phyloP scores from a whole-genome alignment of 2,888 invertebrate genomes.

The Hypolimnas misippus region DNA sequence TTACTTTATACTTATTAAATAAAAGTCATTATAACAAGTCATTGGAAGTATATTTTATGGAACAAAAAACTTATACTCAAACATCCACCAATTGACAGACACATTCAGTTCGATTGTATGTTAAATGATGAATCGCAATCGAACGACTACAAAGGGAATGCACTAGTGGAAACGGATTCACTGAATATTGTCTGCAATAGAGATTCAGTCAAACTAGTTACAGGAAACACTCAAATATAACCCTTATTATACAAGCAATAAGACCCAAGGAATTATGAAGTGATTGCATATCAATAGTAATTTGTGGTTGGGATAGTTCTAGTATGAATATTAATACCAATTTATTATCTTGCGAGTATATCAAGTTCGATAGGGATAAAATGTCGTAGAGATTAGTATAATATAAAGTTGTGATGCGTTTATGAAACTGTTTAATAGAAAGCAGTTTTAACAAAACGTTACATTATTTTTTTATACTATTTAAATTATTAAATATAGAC shows the following conservation, averaged over 20 bases:
- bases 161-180: conserved; percentile 42
- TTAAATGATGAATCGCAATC: conserved; percentile 45
- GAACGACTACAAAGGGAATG: conserved; percentile 36
- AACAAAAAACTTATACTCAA: neutral
- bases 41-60: neutral
- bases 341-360: neutral
- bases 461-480: too few relatives aligned
- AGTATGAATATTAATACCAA: neutral
- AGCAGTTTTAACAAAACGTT: too few relatives aligned
- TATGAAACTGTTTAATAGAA: too few relatives aligned
- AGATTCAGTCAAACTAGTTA: neutral
- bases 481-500: too few relatives aligned
- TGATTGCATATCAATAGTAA: neutral
- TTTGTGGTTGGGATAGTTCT: neutral
- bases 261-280: neutral
- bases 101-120: conserved; percentile 29
- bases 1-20: too few relatives aligned
- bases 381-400: too few relatives aligned
- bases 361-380: too few relatives aligned
- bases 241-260: neutral
- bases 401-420: too few relatives aligned
- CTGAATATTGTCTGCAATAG: conserved; percentile 34
- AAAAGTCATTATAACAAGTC: too few relatives aligned
- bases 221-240: neutral
- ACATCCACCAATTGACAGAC: conserved; percentile 15